Evolutionary conservation across 2,113 vertebrate genomes (phyloP).

Genomic region (Telmatochromis sp.): DNA sequence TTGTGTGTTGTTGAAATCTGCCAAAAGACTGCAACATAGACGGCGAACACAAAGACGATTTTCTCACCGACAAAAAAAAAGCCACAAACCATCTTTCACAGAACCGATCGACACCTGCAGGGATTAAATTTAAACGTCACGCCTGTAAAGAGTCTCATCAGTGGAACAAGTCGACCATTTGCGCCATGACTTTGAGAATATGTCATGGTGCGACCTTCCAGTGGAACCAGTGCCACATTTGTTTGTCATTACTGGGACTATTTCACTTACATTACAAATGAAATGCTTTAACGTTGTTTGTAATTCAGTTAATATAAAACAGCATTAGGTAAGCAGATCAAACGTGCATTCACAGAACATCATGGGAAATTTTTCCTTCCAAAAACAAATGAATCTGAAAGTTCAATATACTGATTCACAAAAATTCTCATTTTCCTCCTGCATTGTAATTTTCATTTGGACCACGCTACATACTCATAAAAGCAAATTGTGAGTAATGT

Average conservation of each 20-base stretch:
- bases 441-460: background rate
- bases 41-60: conserved; percentile 44
- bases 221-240: background rate
- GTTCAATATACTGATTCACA: background rate
- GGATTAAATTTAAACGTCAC: conserved; percentile 13
- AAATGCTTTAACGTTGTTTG: background rate
- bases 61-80: background rate
- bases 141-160: conserved; percentile 14
- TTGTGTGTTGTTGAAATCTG: conserved; percentile 77
- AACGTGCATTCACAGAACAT: background rate
- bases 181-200: background rate
- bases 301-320: background rate
- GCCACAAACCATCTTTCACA: conserved; percentile 17
- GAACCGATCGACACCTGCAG: conserved; percentile 50
- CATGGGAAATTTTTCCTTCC: accelerated
- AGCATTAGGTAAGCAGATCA: background rate
- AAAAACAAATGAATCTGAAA: background rate
- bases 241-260: background rate
- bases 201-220: background rate
- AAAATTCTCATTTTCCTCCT: background rate
- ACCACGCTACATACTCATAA: background rate
- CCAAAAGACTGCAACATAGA: conserved; percentile 56
- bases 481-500: background rate
- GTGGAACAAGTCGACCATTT: background rate
- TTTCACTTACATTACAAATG: background rate